Evolutionary conservation across 2,113 vertebrate genomes (phyloP), one percentile per base, ranked within the genome.

Genomic region (Amblyornis subalaris): DNA sequence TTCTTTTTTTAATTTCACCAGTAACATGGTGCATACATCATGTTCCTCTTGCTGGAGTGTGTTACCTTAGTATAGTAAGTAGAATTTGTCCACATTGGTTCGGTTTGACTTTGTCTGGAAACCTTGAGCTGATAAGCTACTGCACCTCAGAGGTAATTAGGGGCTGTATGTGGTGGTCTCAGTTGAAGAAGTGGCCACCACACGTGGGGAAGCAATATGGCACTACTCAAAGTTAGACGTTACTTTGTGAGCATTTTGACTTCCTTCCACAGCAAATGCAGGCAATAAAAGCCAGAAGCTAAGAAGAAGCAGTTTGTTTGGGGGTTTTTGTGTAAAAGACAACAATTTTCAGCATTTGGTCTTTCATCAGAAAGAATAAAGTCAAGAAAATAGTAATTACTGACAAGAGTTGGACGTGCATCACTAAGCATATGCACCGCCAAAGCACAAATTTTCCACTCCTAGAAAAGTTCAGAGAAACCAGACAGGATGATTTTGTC

Each of bases 211-310:
- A 93, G 7, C 3, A 36, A 44, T n/a, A n/a, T 0, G 2, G 14
- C 13, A n/a, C 31, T 72, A 36, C 58, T 78, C 45, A 45, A 53
- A 14, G 36, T 55, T 70, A 51, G 31, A 72, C 65, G 70, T 40
- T 15, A 61, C 86, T 84, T 89, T 84, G 51, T 70, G 65, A 96
- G 55, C 7, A 1, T 88, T 76, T 71, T 62, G 45, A 71, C 53
- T 91, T 93, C 60, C 72, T 80, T 54, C 40, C 54, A 28, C 25
- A 75, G 86, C 74, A 97, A 95, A 88, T 64, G 14, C 29, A 64
- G 8, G 9, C 86, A 64, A 28, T 64, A 88, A 96, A 94, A 97
- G 61, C 57, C 62, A 83, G 60, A 72, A 16, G 67, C 79, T 94
- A 88, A 73, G 51, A 76, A 38, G 36, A 38, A 38, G 36, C 36